These are phyloP conservation scores for Carollia perspicillata DNA, from an alignment of 2,113 vertebrate species.

Conservation along the genomic window DNA sequence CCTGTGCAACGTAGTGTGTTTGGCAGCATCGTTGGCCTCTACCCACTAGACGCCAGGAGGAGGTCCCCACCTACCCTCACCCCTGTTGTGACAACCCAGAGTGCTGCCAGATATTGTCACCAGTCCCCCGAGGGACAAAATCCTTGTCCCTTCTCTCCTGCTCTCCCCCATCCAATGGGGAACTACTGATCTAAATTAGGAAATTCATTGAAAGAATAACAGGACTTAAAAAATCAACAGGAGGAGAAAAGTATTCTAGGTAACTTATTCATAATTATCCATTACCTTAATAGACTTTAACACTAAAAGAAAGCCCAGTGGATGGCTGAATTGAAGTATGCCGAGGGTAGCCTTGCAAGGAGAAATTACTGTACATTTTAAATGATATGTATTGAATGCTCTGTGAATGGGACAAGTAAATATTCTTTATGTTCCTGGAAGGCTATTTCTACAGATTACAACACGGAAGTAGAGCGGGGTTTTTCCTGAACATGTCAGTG, in stretches of 20 bases:
- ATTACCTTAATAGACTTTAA: neutral
- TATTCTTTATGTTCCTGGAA: neutral
- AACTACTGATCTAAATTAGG: neutral
- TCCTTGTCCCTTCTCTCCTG: no score
- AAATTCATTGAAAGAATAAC: neutral
- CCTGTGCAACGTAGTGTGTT: neutral
- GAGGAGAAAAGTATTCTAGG: neutral
- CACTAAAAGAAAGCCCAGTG: neutral
- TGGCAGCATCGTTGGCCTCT: neutral
- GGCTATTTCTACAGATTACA: neutral
- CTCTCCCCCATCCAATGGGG: neutral
- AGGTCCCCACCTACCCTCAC: rapidly evolving
- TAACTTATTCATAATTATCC: neutral
- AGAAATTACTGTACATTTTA: neutral
- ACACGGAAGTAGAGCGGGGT: neutral
- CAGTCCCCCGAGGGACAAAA: neutral
- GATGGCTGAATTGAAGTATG: neutral
- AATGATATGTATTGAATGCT: neutral
- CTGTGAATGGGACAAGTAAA: neutral
- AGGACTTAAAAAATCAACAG: neutral
- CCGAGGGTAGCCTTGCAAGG: neutral
- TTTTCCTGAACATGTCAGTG: neutral
- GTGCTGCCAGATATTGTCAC: neutral
- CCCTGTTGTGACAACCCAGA: neutral
- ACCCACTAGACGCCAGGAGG: no score